Percentiles rank a stretch among this genome's conserved stretches.
phyloP scores from a whole-genome alignment of 2,113 vertebrate genomes.

The Mola mola region DNA sequence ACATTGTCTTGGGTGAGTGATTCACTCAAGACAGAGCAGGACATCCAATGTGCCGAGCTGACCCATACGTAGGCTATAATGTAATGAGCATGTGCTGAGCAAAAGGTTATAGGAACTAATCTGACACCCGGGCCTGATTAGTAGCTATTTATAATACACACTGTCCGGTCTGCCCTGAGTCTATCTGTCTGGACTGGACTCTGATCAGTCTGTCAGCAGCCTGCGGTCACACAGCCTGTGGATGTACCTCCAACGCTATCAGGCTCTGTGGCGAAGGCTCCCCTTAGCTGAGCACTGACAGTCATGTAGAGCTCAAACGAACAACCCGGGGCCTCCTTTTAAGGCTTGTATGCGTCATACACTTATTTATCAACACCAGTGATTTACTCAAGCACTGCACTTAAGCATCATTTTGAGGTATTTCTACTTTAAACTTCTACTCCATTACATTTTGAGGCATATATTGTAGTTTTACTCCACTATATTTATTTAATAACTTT shows the following conservation, averaged over 20 bases:
- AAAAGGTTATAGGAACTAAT: conserved; percentile 78
- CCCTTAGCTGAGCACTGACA: conserved; percentile 9
- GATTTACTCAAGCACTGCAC: too few relatives aligned
- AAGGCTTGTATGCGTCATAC: too few relatives aligned
- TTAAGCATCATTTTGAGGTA: too few relatives aligned
- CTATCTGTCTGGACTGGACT: conserved; percentile 38
- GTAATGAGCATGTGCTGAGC: conserved; percentile 53
- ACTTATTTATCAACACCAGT: too few relatives aligned
- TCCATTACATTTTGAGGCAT: too few relatives aligned
- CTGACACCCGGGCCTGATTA: conserved; percentile 74
- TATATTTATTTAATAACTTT: too few relatives aligned
- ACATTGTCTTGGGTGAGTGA: neutral
- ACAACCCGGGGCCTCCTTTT: too few relatives aligned
- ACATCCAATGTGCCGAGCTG: conserved; percentile 60
- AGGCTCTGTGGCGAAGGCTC: neutral
- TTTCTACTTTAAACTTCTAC: too few relatives aligned
- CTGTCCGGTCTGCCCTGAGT: conserved; percentile 21
- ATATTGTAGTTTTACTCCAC: too few relatives aligned
- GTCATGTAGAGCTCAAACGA: too few relatives aligned
- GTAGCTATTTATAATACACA: conserved; percentile 71
- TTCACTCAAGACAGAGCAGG: conserved; percentile 27
- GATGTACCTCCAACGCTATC: conserved; percentile 8
- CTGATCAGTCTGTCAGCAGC: conserved; percentile 16
- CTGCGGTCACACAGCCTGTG: too few relatives aligned
- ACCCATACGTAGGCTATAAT: conserved; percentile 23